phyloP scores from a whole-genome alignment of 2,888 invertebrate genomes.

The Stictocephala bisonia region DNA sequence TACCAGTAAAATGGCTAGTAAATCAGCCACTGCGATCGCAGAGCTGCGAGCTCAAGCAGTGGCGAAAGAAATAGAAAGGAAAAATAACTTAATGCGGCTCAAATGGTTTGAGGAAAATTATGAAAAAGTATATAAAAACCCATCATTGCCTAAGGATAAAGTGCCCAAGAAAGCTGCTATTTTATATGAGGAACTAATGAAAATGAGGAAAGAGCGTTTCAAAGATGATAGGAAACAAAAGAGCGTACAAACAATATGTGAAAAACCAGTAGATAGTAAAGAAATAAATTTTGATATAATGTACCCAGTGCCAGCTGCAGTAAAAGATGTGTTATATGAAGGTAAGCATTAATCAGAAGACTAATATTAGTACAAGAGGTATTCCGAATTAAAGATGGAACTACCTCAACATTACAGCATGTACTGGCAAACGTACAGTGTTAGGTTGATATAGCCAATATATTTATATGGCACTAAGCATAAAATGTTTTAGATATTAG shows the following conservation, averaged over 20 bases:
- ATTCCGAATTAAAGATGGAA: too few species aligned
- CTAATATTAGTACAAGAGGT: too few species aligned
- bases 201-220: conserved; percentile 41
- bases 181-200: conserved; percentile 44
- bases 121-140: conserved; percentile 47
- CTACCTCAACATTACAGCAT: too few species aligned
- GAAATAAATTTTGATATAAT: conserved; percentile 42
- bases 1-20: conserved; percentile 27
- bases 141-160: conserved; percentile 45
- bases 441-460: too few species aligned
- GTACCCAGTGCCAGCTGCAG: conserved; percentile 51
- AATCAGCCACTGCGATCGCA: conserved; percentile 34
- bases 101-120: conserved; percentile 52
- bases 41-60: conserved; percentile 28
- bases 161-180: conserved; percentile 50
- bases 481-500: too few species aligned
- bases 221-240: conserved; percentile 22
- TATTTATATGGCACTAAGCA: too few species aligned
- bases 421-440: too few species aligned
- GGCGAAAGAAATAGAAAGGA: conserved; percentile 48
- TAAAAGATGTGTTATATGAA: conserved; percentile 43
- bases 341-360: too few species aligned
- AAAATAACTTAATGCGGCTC: conserved; percentile 41
- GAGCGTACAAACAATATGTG: not conserved
- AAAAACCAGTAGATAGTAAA: not conserved